A percentile compares a stretch with the other conserved stretches of the same genome.
Conservation (phyloP, 2,113 vertebrate genomes). For the Carettochelys insculpta region DNA sequence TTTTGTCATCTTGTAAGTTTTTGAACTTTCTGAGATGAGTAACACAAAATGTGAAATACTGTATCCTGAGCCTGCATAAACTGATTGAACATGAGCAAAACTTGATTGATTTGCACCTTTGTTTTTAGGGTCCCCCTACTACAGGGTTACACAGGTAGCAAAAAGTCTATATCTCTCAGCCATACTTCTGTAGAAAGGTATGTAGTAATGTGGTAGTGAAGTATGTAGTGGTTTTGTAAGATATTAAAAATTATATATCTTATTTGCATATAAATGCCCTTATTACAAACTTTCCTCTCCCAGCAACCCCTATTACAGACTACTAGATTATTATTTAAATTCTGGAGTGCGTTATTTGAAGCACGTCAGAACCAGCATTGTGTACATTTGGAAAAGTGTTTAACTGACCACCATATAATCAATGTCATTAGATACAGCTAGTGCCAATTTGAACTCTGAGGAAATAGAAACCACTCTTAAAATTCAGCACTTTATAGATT, state of each 20-base stretch:
- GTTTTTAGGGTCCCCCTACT: conserved; percentile 24
- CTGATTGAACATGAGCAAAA: not conserved
- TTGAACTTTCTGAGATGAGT: not conserved
- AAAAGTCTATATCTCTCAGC: not conserved
- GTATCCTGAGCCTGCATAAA: not conserved
- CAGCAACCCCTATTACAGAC: not conserved
- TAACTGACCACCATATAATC: not conserved
- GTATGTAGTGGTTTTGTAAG: not conserved
- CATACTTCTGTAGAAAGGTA: conserved; percentile 17
- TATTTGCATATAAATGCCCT: not conserved
- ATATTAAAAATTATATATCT: not conserved
- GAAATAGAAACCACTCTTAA: not conserved
- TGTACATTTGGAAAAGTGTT: not conserved
- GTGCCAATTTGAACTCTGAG: not conserved
- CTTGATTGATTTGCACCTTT: conserved; percentile 33
- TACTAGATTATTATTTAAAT: not conserved
- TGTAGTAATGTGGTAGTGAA: not conserved
- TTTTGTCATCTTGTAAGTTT: not conserved
- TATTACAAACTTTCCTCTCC: not conserved
- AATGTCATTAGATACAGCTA: not conserved
- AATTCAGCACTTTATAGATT: not conserved
- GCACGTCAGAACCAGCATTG: not conserved
- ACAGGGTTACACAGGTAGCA: not conserved
- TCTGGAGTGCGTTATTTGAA: not conserved
- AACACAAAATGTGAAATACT: not conserved